Evolutionary conservation across 2,888 invertebrate species (phyloP), one percentile per base, ranked within the genome.

Genomic region (Drosophila nr. fundita): DNA sequence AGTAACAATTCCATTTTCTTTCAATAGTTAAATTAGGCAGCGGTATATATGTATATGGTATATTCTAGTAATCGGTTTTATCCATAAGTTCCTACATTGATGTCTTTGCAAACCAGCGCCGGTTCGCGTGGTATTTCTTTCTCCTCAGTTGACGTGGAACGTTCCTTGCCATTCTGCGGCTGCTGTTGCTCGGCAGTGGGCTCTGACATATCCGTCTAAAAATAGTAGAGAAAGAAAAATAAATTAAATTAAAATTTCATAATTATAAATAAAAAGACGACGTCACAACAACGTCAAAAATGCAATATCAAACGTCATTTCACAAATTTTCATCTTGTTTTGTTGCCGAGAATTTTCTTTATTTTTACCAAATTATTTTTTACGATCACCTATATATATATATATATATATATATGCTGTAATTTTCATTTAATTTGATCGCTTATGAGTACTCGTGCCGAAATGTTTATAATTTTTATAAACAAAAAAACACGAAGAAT

Each of bases 71-170:
- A 13, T 11, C 6, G 11, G 6, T n/a, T 50, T 10, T n/a, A 50
- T 13, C 52, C 42, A n/a, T 21, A 7, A 21, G 8, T 30, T 10
- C 95, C 95, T 91, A 96, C 96, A 91, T 97, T 96, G 79, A 96
- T 93, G 90, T 96, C 96, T 83, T 94, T 95, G 93, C 95, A 97
- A 45, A 97, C 95, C 87, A 97, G 95, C 49, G 97, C 97, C 58
- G 97, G 97, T 91, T 97, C 96, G 62, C 96, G 94, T 70, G 94
- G 94, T 85, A 95, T 95, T 92, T 95, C 96, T 87, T 95, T 95
- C 91, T 95, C 96, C 92, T 97, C 97, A 40, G 91, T 89, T 18
- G 91, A 92, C 74, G 83, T 90, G 83, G 92, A 92, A 71, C 91
- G 91, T 76, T 92, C 91, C 81, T 87, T 91, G 73, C 91, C 91